Conservation (phyloP, 1,140 invertebrate species). For the Temnothorax nylanderi region DNA sequence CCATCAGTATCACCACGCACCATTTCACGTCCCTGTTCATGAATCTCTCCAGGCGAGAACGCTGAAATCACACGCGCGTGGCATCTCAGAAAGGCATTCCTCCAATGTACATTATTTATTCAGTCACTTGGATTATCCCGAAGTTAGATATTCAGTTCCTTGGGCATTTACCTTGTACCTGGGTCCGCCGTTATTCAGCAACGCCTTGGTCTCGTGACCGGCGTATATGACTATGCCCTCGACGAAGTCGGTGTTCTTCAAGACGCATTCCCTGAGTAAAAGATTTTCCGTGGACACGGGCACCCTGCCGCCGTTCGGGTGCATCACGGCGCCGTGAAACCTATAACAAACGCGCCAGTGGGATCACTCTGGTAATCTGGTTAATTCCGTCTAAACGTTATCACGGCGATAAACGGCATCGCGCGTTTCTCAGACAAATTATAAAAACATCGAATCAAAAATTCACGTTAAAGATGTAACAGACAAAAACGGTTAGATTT, state of each 20-base stretch:
- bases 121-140: neutral
- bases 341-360: slow-evolving; percentile 80
- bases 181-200: slow-evolving; percentile 98
- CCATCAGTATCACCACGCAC: slow-evolving; percentile 97
- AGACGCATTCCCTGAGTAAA: slow-evolving; percentile 95
- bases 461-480: neutral
- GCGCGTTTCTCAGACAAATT: neutral
- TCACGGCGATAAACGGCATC: neutral
- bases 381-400: slow-evolving; percentile 23
- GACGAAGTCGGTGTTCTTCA: slow-evolving; percentile 97
- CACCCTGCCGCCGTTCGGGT: slow-evolving; percentile 92
- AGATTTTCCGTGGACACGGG: slow-evolving; percentile 97
- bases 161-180: slow-evolving; percentile 92
- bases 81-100: neutral
- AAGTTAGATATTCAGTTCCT: neutral
- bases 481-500: neutral
- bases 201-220: slow-evolving; percentile 98
- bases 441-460: neutral
- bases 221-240: slow-evolving; percentile 99
- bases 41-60: slow-evolving; percentile 95
- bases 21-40: slow-evolving; percentile 99
- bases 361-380: slow-evolving; percentile 9
- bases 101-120: neutral
- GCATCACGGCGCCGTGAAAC: slow-evolving; percentile 96
- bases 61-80: slow-evolving; percentile 76